phyloP scores from a whole-genome alignment of 2,113 vertebrate genomes.

The Urocynchramus pylzowi region DNA sequence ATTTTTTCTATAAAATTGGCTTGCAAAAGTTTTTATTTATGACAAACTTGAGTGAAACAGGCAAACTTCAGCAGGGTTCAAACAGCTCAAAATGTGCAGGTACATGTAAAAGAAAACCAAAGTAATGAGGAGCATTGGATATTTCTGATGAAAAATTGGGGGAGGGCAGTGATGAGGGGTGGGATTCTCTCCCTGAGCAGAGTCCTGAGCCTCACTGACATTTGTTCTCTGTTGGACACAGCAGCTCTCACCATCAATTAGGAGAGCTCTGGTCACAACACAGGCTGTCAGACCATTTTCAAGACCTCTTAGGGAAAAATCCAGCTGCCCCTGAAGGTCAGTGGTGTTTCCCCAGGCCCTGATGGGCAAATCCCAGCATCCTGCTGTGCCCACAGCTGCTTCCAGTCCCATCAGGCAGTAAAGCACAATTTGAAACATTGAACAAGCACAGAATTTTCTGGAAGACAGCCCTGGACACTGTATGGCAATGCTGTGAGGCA shows the following conservation, averaged over 20 bases:
- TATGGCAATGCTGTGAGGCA: fast-evolving
- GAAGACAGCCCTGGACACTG: fast-evolving
- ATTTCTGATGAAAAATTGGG: neutral
- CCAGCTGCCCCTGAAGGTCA: neutral
- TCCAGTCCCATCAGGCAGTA: neutral
- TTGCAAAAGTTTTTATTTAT: too few species aligned
- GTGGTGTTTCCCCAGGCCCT: neutral
- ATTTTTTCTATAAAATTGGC: too few species aligned
- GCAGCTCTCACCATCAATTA: neutral
- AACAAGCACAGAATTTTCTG: neutral
- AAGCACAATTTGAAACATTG: neutral
- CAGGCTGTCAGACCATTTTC: neutral
- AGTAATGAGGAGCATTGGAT: neutral
- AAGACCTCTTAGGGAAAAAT: neutral
- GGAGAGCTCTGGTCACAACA: neutral
- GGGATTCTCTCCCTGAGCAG: neutral
- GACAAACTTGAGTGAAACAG: too few species aligned
- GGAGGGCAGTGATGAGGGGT: neutral
- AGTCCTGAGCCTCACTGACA: neutral
- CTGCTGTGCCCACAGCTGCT: fast-evolving
- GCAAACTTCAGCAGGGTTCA: neutral
- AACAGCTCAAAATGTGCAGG: fast-evolving
- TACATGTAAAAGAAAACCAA: neutral
- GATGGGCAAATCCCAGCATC: fast-evolving
- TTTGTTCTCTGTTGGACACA: neutral